Base-by-base conservation (phyloP, 1,140 invertebrate genomes). In the Pseudomyrmex flavicornis region DNA sequence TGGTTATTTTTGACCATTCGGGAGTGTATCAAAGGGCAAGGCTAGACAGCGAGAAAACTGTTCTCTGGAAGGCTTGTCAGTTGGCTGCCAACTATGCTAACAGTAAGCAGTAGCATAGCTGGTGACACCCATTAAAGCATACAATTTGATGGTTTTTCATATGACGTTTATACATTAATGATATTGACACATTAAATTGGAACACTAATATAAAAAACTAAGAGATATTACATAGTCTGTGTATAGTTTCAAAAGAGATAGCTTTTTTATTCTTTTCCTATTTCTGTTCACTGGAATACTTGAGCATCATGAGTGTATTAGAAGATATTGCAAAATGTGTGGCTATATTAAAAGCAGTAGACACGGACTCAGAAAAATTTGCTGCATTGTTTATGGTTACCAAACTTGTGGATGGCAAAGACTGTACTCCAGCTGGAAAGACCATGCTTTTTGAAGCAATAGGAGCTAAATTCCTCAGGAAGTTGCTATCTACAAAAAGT, bases 341-440 rank as follows among this genome's bases (percentile, higher is more conserved):
- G 66, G 95, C 95, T 22, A 96, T 98, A 74, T 93, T 98, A 74
- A 96, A 97, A 91, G 95, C 95, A 88, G 97, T 97, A 0, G 95
- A 95, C 77, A 97, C 95, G 89, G 98, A 98, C 93, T 98, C 97
- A 0, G 98, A 98, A 94, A 98, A 98, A 93, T 98, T 98, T 93
- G 98, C 98, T 8, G 97, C 97, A 0, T 94, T 98, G 2, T 98
- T 98, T 91, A 97, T 98, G 96, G 97, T 98, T 44, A 98, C 98
- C 0, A 98, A 98, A 93, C 91, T 98, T 68, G 96, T 98, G 8
- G 97, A 97, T 92, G 96, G 96, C 74, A 97, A 97, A 90, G 96
- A 98, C 86, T 97, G 97, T 90, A 96, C 96, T 80, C 92, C 96
- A 1, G 92, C 94, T 10, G 95, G 96, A 9, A 97, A 97, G 89